Evolutionary conservation across 2,797 vertebrate species (phyloP).

Genomic region (Sebastes aleutianus): DNA sequence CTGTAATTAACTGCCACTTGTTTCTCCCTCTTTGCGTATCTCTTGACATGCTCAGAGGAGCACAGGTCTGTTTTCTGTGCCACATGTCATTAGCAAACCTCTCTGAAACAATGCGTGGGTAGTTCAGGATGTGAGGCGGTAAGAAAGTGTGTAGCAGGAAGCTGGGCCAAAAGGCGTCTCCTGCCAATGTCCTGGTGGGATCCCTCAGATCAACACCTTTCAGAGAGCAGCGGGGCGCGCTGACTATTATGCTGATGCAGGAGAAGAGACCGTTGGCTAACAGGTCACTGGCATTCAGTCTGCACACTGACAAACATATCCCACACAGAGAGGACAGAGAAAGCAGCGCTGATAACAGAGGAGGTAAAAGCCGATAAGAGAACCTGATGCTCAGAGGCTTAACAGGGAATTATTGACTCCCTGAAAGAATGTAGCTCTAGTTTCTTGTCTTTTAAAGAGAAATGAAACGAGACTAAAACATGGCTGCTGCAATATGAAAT

Average conservation of each 20-base stretch:
- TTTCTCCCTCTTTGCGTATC: background rate
- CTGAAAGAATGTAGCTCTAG: background rate
- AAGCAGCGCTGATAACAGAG: background rate
- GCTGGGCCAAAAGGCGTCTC: slow-evolving; percentile 20
- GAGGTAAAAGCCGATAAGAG: background rate
- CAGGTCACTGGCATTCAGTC: slow-evolving; percentile 10
- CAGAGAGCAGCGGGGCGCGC: slow-evolving; percentile 4
- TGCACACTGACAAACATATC: slow-evolving; percentile 1
- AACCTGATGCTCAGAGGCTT: background rate
- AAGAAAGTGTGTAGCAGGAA: slow-evolving; percentile 25
- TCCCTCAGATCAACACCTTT: slow-evolving; percentile 40
- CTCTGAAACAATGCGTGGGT: slow-evolving; percentile 11
- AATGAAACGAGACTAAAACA: background rate
- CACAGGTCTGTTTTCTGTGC: background rate
- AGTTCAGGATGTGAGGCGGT: slow-evolving; percentile 2
- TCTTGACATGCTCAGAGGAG: background rate
- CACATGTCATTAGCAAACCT: slow-evolving; percentile 8
- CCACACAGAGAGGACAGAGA: background rate
- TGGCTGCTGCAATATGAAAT: background rate
- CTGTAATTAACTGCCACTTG: slow-evolving; percentile 17
- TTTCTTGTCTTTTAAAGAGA: background rate
- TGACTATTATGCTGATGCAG: slow-evolving; percentile 22
- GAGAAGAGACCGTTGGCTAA: background rate
- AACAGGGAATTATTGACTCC: background rate
- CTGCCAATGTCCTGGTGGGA: slow-evolving; percentile 41